Conservation (phyloP, 2,888 invertebrate genomes). For the Dysmachus trigonus region DNA sequence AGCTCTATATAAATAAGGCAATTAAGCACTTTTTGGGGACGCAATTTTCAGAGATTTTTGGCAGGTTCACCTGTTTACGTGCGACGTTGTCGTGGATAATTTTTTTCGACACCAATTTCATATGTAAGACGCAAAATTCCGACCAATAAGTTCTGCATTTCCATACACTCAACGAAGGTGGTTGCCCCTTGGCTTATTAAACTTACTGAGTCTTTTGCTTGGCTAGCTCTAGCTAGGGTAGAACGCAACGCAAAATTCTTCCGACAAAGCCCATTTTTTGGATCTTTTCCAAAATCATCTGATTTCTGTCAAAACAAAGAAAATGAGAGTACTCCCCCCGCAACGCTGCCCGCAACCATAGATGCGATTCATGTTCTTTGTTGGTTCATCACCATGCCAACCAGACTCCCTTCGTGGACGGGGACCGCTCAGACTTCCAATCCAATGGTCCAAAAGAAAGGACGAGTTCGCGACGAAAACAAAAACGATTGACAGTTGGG, state of each 20-base stretch:
- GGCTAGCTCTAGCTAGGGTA: neutral
- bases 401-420: neutral
- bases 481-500: conserved; percentile 11
- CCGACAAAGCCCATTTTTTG: neutral
- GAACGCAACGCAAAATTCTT: neutral
- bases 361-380: neutral
- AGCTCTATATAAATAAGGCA: neutral
- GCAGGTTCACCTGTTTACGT: neutral
- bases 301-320: conserved; percentile 46
- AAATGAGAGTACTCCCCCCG: neutral
- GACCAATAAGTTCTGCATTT: neutral
- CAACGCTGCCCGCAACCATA: neutral
- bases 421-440: neutral
- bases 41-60: neutral
- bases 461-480: neutral
- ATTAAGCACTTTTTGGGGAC: neutral
- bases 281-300: conserved; percentile 23
- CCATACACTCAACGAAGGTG: neutral
- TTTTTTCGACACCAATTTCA: neutral
- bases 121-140: neutral
- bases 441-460: neutral
- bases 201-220: neutral
- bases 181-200: neutral
- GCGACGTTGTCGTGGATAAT: neutral
- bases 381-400: neutral